Evolutionary conservation across 1,140 invertebrate genomes (phyloP).

Genomic region (Solen grandis): DNA sequence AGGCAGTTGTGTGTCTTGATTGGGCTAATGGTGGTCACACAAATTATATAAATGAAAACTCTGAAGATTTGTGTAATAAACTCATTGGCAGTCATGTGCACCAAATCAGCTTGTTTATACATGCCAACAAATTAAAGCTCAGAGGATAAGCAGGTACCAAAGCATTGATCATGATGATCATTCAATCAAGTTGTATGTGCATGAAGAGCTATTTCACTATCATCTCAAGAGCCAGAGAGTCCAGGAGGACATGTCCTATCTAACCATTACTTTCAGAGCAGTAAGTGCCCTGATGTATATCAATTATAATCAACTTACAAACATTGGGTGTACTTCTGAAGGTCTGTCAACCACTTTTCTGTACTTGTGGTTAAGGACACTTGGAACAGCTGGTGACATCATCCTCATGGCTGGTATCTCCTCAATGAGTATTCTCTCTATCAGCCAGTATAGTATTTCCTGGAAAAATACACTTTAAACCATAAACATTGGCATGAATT

Average conservation of each 20-base stretch:
- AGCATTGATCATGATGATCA: not conserved
- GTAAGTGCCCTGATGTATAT: not conserved
- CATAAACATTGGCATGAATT: not conserved
- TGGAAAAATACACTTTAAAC: too few species aligned
- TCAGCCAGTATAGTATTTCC: conserved; percentile 29
- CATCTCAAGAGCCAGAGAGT: not conserved
- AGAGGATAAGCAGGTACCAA: not conserved
- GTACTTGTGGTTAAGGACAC: conserved; percentile 22
- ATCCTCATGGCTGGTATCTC: conserved; percentile 22
- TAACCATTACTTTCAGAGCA: not conserved
- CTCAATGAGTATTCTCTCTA: conserved; percentile 34
- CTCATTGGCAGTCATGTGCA: too few species aligned
- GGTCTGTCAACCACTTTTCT: conserved; percentile 24
- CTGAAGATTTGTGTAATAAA: too few species aligned
- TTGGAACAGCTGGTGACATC: conserved; percentile 3
- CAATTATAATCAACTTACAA: conserved; percentile 23
- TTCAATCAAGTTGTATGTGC: not conserved
- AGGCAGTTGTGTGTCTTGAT: too few species aligned
- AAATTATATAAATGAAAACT: too few species aligned
- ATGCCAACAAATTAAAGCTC: conserved; percentile 10
- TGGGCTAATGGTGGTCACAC: too few species aligned
- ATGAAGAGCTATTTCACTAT: not conserved
- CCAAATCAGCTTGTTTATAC: too few species aligned
- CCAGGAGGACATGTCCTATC: conserved; percentile 12
- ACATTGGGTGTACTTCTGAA: conserved; percentile 17